These are phyloP conservation scores for Synanthedon tipuliformis DNA, from an alignment of 2,888 invertebrate genomes.

Conservation along the genomic window DNA sequence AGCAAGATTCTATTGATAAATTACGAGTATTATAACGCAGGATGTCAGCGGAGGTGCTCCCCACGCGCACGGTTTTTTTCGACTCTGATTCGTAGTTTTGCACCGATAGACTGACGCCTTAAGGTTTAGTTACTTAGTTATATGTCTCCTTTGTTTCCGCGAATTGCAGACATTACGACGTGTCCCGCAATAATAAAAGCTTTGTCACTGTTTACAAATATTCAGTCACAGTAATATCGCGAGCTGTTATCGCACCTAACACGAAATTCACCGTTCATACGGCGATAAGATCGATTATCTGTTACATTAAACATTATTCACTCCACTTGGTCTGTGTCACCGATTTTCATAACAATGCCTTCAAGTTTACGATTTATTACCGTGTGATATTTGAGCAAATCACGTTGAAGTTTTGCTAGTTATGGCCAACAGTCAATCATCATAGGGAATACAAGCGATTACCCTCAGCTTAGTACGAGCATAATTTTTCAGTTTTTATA, in stretches of 20 bases:
- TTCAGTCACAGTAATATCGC: background rate
- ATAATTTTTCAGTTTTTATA: no score
- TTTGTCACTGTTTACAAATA: constrained; percentile 7
- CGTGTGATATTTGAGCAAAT: background rate
- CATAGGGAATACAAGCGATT: background rate
- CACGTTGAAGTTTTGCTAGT: constrained; percentile 4
- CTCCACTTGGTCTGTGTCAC: constrained; percentile 5
- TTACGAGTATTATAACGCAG: no score
- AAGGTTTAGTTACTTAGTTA: no score
- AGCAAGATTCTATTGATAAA: no score
- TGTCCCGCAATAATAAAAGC: constrained; percentile 7
- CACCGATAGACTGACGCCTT: no score
- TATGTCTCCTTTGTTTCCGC: background rate
- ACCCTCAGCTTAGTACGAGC: no score
- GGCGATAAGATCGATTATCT: constrained; percentile 6
- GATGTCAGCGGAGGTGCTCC: no score
- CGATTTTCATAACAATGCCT: constrained; percentile 7
- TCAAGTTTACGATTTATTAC: background rate
- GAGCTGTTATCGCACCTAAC: constrained; percentile 2
- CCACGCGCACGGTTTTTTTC: no score
- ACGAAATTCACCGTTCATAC: constrained; percentile 5
- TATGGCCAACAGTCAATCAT: constrained; percentile 1
- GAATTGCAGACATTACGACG: background rate
- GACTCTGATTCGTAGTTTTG: no score
- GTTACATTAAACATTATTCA: background rate